These are phyloP conservation scores for Apogon hyalosoma DNA, from an alignment of 2,797 vertebrate genomes.

Conservation along the genomic window DNA sequence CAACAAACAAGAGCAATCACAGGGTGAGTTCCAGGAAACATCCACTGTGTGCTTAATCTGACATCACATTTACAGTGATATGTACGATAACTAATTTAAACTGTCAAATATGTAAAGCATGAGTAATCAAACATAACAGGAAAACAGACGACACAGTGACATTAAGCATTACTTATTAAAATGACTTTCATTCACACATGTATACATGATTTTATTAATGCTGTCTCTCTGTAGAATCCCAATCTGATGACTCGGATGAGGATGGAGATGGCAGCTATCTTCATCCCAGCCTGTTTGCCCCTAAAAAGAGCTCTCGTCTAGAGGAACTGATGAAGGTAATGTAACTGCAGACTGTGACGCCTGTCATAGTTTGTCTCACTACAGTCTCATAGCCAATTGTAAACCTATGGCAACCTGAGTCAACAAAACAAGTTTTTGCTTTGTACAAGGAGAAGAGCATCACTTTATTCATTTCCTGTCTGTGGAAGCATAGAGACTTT, in stretches of 20 bases:
- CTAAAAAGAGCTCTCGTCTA: conserved; percentile 91
- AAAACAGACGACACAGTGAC: neutral
- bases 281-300: conserved; percentile 96
- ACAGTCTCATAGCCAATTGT: too few species aligned
- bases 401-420: too few species aligned
- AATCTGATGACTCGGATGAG: conserved; percentile 85
- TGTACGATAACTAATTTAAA: neutral
- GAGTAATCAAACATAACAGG: neutral
- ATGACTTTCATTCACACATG: conserved; percentile 3
- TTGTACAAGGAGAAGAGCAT: too few species aligned
- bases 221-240: conserved; percentile 67
- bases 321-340: conserved; percentile 95
- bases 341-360: neutral
- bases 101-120: conserved; percentile 7
- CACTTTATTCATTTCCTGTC: too few species aligned
- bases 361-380: neutral
- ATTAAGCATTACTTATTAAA: neutral
- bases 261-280: conserved; percentile 92
- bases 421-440: too few species aligned
- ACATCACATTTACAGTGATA: neutral
- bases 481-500: too few species aligned
- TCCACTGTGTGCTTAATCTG: neutral
- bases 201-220: neutral
- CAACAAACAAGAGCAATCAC: conserved; percentile 81
- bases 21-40: conserved; percentile 80